Percentiles rank a stretch among this genome's conserved stretches.
These are phyloP conservation scores for Petrophora chlorosata DNA, from an alignment of 2,888 invertebrate genomes.

Conservation along the genomic window DNA sequence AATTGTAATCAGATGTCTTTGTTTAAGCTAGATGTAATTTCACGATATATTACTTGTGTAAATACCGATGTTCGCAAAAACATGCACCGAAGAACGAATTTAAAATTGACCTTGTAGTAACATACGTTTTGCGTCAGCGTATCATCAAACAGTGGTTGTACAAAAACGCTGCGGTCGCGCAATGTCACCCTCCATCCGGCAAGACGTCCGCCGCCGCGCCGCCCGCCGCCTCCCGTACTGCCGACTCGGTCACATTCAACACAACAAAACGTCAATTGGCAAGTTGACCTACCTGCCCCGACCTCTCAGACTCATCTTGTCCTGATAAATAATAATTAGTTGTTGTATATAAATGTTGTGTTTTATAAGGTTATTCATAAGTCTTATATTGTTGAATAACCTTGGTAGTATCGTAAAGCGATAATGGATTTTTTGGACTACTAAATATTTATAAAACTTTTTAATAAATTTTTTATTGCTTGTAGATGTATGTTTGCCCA, in stretches of 20 bases:
- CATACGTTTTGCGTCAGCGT: conserved; percentile 67
- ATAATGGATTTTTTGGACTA: no score
- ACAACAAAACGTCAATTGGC: conserved; percentile 63
- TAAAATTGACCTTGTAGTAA: conserved; percentile 61
- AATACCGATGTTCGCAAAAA: conserved; percentile 2
- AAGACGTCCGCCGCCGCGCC: conserved; percentile 54
- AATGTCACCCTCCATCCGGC: conserved; percentile 77
- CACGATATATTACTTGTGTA: background rate
- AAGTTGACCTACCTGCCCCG: conserved; percentile 59
- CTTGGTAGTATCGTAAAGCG: background rate
- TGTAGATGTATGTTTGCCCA: no score
- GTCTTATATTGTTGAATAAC: background rate
- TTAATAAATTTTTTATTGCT: no score
- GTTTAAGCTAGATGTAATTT: background rate
- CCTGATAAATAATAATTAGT: conserved; percentile 20
- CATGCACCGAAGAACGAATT: conserved; percentile 36
- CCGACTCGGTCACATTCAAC: conserved; percentile 63
- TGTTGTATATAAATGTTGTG: background rate
- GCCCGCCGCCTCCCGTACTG: conserved; percentile 29
- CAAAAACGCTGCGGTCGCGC: conserved; percentile 72
- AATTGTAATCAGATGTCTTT: no score
- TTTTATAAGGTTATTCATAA: no score
- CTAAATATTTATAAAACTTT: no score
- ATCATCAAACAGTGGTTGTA: conserved; percentile 64
- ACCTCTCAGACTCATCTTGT: conserved; percentile 49